Evolutionary conservation across 2,113 vertebrate species (phyloP).

Genomic region (Neoarius graeffei): DNA sequence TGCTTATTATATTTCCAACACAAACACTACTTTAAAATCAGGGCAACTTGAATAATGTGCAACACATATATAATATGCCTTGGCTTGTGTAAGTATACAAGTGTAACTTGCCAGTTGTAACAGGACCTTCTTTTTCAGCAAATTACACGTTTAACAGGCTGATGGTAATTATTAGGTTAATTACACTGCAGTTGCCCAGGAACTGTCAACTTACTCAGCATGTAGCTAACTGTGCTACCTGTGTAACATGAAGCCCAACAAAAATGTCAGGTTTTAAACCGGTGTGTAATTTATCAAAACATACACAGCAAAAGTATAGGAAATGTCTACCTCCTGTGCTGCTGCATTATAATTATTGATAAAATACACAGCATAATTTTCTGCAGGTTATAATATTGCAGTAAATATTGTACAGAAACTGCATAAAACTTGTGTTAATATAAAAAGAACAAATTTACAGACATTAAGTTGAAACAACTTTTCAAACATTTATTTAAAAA

Average conservation of each 20-base stretch:
- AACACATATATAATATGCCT: not conserved
- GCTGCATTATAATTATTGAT: not conserved
- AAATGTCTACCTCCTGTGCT: not conserved
- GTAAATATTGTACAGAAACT: not conserved
- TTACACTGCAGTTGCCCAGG: not conserved
- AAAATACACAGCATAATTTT: not conserved
- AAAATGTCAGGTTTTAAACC: not conserved
- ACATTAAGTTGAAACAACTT: not conserved
- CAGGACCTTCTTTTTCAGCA: not conserved
- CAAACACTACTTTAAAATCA: not conserved
- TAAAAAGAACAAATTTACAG: not conserved
- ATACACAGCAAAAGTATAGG: not conserved
- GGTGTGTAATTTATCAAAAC: not conserved
- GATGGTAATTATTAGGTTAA: conserved; percentile 1
- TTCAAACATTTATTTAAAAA: not conserved
- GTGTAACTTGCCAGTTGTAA: not conserved
- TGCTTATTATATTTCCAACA: conserved; percentile 12
- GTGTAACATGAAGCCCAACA: not conserved
- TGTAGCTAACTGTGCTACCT: not conserved
- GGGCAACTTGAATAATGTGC: not conserved
- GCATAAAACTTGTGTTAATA: not conserved
- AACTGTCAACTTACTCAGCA: conserved; percentile 12
- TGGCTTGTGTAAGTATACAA: not conserved
- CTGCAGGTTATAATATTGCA: not conserved
- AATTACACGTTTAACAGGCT: not conserved